phyloP scores from a whole-genome alignment of 64 coral and sea anemone species.

The Astreopora myriophthalma region DNA sequence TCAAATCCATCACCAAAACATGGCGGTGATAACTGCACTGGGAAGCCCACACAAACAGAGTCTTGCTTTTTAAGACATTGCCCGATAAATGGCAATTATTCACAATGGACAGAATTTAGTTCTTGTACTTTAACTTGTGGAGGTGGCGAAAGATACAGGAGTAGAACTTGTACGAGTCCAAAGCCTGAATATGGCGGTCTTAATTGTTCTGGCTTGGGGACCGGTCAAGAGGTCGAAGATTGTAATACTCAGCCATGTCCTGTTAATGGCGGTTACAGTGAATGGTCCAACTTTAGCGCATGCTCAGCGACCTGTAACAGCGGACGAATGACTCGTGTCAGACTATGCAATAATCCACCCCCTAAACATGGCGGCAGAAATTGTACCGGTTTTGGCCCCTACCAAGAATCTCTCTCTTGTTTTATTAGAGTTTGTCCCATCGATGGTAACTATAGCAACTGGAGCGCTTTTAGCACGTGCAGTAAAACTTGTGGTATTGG shows the following conservation, averaged over 20 bases:
- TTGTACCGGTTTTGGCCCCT: slow-evolving; percentile 41
- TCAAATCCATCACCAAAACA: slow-evolving; percentile 73
- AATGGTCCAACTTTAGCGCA: slow-evolving; percentile 74
- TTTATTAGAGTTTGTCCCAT: slow-evolving; percentile 74
- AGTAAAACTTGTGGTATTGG: slow-evolving; percentile 78
- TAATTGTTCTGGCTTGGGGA: slow-evolving; percentile 68
- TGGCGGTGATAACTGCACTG: slow-evolving; percentile 45
- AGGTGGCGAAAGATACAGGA: slow-evolving; percentile 30
- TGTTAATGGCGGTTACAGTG: slow-evolving; percentile 80
- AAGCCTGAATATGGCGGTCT: slow-evolving; percentile 66
- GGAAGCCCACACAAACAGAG: not conserved
- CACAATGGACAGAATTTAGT: slow-evolving; percentile 61
- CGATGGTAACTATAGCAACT: slow-evolving; percentile 84
- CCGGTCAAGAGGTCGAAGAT: slow-evolving; percentile 1
- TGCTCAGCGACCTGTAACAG: slow-evolving; percentile 77
- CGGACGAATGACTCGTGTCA: slow-evolving; percentile 43
- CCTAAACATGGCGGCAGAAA: slow-evolving; percentile 75
- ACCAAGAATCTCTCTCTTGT: slow-evolving; percentile 30
- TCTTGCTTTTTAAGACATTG: slow-evolving; percentile 43
- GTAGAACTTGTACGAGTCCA: slow-evolving; percentile 69
- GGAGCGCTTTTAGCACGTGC: slow-evolving; percentile 72
- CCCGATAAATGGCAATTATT: slow-evolving; percentile 78
- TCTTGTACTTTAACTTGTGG: slow-evolving; percentile 64
- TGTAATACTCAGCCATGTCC: slow-evolving; percentile 77
- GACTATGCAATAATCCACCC: slow-evolving; percentile 71